Conservation (phyloP, 2,113 vertebrate genomes). For the Gracilinanus agilis region DNA sequence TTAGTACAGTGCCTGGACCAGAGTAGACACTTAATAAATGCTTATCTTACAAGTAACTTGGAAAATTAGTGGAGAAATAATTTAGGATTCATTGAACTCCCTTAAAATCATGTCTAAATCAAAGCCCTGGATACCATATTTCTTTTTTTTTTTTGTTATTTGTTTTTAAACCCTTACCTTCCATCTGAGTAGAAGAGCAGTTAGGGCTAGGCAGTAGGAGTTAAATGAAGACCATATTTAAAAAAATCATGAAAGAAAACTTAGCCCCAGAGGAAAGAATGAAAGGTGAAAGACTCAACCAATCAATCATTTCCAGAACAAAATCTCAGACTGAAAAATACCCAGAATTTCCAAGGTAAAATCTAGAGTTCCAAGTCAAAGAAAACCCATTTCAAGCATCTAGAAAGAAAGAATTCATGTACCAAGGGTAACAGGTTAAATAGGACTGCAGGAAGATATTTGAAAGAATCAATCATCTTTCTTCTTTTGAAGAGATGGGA, state of each 20-base stretch:
- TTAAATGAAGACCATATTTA: neutral
- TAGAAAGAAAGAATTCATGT: neutral
- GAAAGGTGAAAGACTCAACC: neutral
- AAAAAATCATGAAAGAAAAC: neutral
- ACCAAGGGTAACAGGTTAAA: neutral
- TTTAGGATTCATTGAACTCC: neutral
- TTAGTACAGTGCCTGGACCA: neutral
- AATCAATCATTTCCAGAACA: neutral
- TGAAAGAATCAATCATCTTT: neutral
- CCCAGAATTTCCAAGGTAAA: neutral
- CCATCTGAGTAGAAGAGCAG: too few relatives aligned
- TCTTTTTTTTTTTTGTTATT: too few relatives aligned
- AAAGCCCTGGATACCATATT: neutral
- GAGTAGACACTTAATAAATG: neutral
- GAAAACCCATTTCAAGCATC: neutral
- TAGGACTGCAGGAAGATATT: neutral
- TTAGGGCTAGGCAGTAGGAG: too few relatives aligned
- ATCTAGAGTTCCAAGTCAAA: neutral
- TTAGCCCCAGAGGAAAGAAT: neutral
- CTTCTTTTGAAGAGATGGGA: neutral
- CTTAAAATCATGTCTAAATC: neutral
- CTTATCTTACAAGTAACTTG: neutral
- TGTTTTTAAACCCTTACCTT: too few relatives aligned
- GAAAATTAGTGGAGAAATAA: neutral
- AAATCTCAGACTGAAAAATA: neutral